These are phyloP conservation scores for Poeciliopsis turneri DNA, from an alignment of 2,797 vertebrate species.

Conservation along the genomic window DNA sequence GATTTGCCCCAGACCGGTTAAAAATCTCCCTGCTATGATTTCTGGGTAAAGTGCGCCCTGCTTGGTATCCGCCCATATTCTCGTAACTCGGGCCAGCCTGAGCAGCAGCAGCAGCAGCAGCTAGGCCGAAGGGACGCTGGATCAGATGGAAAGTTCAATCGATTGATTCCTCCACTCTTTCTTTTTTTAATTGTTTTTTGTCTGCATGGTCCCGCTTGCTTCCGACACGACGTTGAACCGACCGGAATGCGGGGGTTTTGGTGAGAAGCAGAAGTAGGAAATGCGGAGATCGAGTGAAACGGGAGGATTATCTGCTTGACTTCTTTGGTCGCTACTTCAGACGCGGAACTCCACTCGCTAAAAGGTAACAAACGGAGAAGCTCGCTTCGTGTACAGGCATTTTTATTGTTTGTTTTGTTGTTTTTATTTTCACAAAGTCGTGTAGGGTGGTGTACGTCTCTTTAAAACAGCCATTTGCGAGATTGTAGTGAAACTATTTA, in stretches of 20 bases:
- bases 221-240: constrained; percentile 29
- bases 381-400: constrained; percentile 39
- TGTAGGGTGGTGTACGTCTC: accelerated
- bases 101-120: constrained; percentile 45
- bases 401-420: neutral
- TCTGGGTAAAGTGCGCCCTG: constrained; percentile 80
- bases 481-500: constrained; percentile 25
- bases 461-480: neutral
- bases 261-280: constrained; percentile 69
- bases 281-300: constrained; percentile 79
- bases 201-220: constrained; percentile 37
- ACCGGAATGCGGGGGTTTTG: constrained; percentile 61
- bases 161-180: constrained; percentile 69
- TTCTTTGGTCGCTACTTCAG: constrained; percentile 78
- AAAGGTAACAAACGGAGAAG: constrained; percentile 74
- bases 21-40: constrained; percentile 74
- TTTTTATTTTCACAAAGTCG: accelerated
- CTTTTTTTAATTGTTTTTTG: neutral
- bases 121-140: constrained; percentile 71
- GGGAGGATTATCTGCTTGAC: constrained; percentile 78
- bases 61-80: constrained; percentile 84
- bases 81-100: constrained; percentile 76
- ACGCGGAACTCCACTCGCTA: constrained; percentile 82
- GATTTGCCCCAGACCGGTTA: constrained; percentile 61
- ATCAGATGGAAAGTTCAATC: constrained; percentile 80